Conservation (phyloP, 2,797 vertebrate genomes). For the Schizopygopsis malacanthus region DNA sequence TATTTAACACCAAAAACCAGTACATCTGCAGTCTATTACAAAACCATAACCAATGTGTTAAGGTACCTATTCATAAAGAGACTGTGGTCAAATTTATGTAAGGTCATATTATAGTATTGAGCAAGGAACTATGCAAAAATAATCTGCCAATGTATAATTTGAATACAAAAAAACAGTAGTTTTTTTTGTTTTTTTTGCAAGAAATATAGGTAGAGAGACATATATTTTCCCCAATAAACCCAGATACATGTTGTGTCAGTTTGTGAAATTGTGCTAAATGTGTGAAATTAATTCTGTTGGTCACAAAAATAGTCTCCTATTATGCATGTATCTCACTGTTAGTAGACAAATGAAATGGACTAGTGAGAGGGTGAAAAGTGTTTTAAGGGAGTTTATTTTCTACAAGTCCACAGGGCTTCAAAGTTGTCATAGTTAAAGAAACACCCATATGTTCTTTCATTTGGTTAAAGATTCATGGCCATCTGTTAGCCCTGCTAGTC, state of each 20-base stretch:
- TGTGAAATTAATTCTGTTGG: neutral
- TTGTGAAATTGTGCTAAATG: neutral
- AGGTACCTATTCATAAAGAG: neutral
- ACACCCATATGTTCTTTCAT: conserved; percentile 30
- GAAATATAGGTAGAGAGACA: neutral
- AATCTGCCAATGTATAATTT: too few relatives aligned
- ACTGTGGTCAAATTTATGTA: neutral
- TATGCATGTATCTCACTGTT: neutral
- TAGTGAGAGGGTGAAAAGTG: neutral
- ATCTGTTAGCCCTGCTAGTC: conserved; percentile 28
- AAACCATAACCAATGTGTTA: too few relatives aligned
- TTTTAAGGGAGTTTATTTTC: conserved; percentile 5
- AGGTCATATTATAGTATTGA: neutral
- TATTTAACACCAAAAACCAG: neutral
- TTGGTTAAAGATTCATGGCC: conserved; percentile 18
- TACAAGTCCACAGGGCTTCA: conserved; percentile 3
- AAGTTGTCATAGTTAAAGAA: conserved; percentile 10
- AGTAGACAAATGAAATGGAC: neutral
- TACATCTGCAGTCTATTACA: too few relatives aligned
- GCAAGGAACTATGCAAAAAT: neutral
- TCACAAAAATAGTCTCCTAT: neutral
- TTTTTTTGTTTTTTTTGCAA: neutral
- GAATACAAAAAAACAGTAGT: too few relatives aligned
- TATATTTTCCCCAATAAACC: neutral
- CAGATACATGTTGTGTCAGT: neutral